phyloP scores from a whole-genome alignment of 1,140 invertebrate genomes.

The Caenorhabditis brenneri region DNA sequence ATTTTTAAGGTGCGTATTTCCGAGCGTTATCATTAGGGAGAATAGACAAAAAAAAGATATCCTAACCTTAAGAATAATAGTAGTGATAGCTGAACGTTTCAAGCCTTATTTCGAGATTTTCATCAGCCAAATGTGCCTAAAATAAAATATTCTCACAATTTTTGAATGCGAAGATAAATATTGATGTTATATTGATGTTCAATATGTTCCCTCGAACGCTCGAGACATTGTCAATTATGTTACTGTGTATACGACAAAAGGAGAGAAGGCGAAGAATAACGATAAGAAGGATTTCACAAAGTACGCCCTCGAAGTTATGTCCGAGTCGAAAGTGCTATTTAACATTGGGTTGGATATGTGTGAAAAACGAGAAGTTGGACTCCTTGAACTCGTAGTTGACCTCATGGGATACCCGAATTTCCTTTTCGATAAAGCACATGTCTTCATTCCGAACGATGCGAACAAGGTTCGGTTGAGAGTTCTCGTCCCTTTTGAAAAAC shows the following conservation, averaged over 20 bases:
- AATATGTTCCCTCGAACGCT: neutral
- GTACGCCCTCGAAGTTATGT: neutral
- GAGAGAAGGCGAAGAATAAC: neutral
- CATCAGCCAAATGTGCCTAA: no score
- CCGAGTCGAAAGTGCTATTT: neutral
- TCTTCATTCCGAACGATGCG: neutral
- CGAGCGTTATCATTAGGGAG: no score
- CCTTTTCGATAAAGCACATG: neutral
- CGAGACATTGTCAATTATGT: neutral
- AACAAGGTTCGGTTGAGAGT: neutral
- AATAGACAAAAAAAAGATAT: no score
- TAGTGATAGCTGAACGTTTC: no score
- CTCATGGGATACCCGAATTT: neutral
- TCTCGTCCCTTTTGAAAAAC: neutral
- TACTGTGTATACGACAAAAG: neutral
- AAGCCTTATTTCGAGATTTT: no score
- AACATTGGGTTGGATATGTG: neutral
- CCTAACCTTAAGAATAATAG: no score
- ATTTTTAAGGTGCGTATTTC: no score
- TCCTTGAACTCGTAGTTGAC: neutral
- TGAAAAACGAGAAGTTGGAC: neutral
- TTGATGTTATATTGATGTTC: neutral
- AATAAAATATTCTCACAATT: no score
- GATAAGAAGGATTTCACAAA: neutral
- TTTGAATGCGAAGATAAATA: no score